Base-by-base conservation (phyloP, 2,113 vertebrate genomes). In the Clarias gariepinus region DNA sequence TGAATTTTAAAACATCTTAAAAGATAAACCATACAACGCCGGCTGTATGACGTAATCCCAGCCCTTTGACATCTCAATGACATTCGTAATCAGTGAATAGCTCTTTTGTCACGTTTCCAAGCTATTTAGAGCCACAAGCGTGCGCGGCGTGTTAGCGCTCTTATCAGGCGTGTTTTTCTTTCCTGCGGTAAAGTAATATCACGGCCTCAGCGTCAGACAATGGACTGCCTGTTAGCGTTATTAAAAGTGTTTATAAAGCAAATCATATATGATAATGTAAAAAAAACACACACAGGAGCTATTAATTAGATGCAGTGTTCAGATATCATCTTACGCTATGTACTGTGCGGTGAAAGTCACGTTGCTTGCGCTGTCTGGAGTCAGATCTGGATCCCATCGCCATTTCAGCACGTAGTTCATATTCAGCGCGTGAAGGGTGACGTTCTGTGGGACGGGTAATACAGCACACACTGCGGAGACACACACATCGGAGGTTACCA, bases 341-440 rank as follows among this genome's bases (percentile, higher is more conserved):
- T 55, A 94, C 81, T 95, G 83, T 16, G 87, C 82, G 16, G 92
- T 94, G 91, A 95, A 95, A 78, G 85, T 92, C 55, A 90, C 90
- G 1, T 1, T n/a, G 21, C 23, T 25, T 3, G 41, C 13, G 10
- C 41, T 36, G 4, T 69, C 52, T 0, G 73, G 3, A 15, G 13
- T 25, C 13, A 21, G 15, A 3, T 61, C 76, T 21, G 6, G 23
- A 4, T 60, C 79, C 91, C 92, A 92, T 16, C 86, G 83, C 94
- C 94, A 95, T 28, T 0, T 89, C 82, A 95, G 47, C 0, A 83
- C 81, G 84, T 93, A 92, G 18, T 92, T 84, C 16, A 92, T 94
- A 92, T 95, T 95, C 36, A 94, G 16, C 2, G 91, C 88, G 25
- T 87, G 60, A 68, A 94, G 15, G 11, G 7, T 66, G 16, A 93